Base-by-base conservation (phyloP, 1,140 invertebrate species). In the Neodiprion fabricii region DNA sequence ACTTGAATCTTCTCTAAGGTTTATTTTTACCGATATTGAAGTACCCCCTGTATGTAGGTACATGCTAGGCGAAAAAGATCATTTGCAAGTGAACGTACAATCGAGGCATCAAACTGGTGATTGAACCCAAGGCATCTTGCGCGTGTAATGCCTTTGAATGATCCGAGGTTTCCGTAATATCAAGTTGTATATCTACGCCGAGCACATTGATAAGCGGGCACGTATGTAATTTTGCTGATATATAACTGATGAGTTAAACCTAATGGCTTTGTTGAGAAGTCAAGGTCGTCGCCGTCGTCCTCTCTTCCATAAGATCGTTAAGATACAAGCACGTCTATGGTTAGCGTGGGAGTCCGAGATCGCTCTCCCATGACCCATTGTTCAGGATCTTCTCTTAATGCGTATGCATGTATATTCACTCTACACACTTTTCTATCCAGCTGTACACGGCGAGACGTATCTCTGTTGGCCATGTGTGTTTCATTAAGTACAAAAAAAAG, bases 281-380 rank as follows among this genome's bases (percentile, higher is more conserved):
- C 82, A 84, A 85, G 84, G 83, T 84, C 83, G 81, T 78, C 78
- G 77, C 75, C 28, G 28, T 40, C 28, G 28, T 40, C 28, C 28
- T 40, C 76, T 76, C 80, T 70, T 75, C 53, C 10, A 48, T 53
- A 65, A 72, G 79, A 80, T 79, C 72, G 72, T 74, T 75, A 53
- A 77, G 80, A 81, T 81, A 80, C 2, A n/a, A 12, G 53, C 53
- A n/a, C 3, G 53, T 61, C 53, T 61, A 61, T 61, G 11, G n/a
- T 61, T 17, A 61, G 83, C 81, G 84, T 85, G 84, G 82, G 84
- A 85, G 82, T 79, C 74, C 61, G 48, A 75, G 77, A 79, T 77
- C 81, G 78, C 77, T 84, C 84, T 85, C 83, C 84, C 83, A 83
- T 84, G 83, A 85, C 83, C 83, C 81, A 85, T 84, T 85, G 83